These are phyloP conservation scores for Mesopsocus fuscifrons DNA, from an alignment of 2,888 invertebrate genomes.

Conservation along the genomic window DNA sequence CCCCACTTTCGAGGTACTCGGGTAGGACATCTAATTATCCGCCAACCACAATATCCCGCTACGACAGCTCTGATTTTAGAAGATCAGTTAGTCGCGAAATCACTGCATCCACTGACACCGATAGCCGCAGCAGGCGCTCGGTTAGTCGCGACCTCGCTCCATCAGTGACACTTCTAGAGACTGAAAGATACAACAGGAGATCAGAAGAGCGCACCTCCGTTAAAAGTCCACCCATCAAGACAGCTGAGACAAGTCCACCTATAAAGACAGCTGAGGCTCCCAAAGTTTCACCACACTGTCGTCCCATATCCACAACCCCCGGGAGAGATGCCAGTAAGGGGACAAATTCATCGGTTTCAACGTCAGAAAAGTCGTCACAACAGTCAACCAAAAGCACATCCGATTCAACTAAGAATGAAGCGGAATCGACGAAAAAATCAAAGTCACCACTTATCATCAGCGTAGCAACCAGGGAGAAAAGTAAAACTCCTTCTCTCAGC, in stretches of 20 bases:
- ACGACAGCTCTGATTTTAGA: not conserved
- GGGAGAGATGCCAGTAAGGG: not conserved
- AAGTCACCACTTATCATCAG: not conserved
- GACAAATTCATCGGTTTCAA: no score
- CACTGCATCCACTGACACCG: not conserved
- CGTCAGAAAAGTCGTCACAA: no score
- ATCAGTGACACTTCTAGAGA: not conserved
- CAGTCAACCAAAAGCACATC: not conserved
- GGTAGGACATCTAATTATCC: not conserved
- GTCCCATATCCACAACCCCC: not conserved
- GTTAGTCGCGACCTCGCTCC: not conserved
- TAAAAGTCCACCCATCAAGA: no score
- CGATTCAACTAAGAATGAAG: not conserved
- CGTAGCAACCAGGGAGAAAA: no score
- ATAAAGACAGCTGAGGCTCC: not conserved
- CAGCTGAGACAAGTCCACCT: not conserved
- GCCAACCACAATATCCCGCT: not conserved
- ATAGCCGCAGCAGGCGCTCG: not conserved
- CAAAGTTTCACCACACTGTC: not conserved
- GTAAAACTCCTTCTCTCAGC: not conserved
- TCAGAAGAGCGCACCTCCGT: no score
- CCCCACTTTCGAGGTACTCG: conserved; percentile 4
- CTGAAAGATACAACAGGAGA: no score
- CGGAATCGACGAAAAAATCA: not conserved
- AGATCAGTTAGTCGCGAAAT: not conserved